phyloP scores from a whole-genome alignment of 2,888 invertebrate genomes.

The Drosophila monieri region DNA sequence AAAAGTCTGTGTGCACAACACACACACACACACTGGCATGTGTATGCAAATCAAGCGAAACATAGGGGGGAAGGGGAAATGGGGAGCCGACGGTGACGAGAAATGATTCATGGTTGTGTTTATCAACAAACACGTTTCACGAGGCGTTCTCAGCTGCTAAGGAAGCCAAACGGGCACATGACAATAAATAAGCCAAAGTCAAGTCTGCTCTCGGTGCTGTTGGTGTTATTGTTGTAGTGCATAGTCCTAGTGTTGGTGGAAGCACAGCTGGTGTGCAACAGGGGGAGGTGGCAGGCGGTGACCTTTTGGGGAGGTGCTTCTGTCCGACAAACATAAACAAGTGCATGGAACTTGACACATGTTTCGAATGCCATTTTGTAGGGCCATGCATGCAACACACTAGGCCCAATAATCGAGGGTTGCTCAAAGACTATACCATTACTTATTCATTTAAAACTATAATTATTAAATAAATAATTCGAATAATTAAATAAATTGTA shows the following conservation, averaged over 20 bases:
- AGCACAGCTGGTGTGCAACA: constrained; percentile 2
- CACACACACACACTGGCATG: constrained; percentile 18
- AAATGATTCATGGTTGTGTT: constrained; percentile 79
- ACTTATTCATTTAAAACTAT: too few species aligned
- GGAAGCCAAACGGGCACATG: constrained; percentile 63
- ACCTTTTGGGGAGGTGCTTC: constrained; percentile 20
- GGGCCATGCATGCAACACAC: constrained; percentile 32
- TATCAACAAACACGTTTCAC: constrained; percentile 77
- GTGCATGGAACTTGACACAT: constrained; percentile 76
- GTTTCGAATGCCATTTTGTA: constrained; percentile 72
- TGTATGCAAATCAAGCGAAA: constrained; percentile 71
- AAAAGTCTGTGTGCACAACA: constrained; percentile 44
- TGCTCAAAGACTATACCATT: neutral
- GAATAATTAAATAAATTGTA: too few species aligned
- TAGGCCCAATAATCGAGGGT: constrained; percentile 23
- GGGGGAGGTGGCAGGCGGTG: neutral
- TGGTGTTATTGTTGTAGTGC: too few species aligned
- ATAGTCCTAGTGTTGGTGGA: neutral
- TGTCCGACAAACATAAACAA: constrained; percentile 60
- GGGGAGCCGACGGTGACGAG: constrained; percentile 26
- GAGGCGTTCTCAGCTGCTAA: constrained; percentile 59
- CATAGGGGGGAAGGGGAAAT: constrained; percentile 24
- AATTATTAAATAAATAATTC: too few species aligned
- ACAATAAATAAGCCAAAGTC: constrained; percentile 61
- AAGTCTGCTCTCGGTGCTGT: constrained; percentile 38